Evolutionary conservation across 2,113 vertebrate species (phyloP).

Genomic region (Poecilia latipinna): DNA sequence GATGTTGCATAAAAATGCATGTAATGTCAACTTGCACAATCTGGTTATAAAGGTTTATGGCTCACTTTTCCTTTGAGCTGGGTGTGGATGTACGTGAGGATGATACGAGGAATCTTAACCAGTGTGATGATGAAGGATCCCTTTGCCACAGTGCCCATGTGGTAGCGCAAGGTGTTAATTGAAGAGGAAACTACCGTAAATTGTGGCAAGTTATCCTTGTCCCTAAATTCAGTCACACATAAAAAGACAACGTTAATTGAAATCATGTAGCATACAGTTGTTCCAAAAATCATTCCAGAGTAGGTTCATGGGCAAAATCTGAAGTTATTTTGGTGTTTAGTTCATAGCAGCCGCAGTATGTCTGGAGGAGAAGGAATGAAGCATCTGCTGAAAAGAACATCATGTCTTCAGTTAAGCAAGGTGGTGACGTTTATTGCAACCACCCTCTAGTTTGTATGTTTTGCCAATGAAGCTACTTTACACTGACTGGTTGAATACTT

Average conservation of each 20-base stretch:
- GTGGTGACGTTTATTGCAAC: not conserved
- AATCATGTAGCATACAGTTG: not conserved
- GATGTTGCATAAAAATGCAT: too few species aligned
- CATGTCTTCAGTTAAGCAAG: too few species aligned
- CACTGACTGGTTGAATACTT: not conserved
- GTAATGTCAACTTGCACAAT: not conserved
- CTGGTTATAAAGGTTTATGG: not conserved
- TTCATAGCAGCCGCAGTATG: too few species aligned
- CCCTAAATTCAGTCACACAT: slow-evolving; percentile 64
- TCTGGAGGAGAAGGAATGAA: too few species aligned
- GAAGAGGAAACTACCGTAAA: slow-evolving; percentile 91
- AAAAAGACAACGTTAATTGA: not conserved
- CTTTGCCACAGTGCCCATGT: slow-evolving; percentile 95
- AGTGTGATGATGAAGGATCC: slow-evolving; percentile 98
- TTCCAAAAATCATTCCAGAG: too few species aligned
- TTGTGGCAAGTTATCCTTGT: slow-evolving; percentile 89
- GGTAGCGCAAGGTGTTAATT: slow-evolving; percentile 89
- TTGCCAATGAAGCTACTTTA: not conserved
- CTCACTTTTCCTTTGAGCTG: slow-evolving; percentile 97
- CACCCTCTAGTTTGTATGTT: not conserved
- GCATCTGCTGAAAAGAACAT: too few species aligned
- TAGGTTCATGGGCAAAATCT: too few species aligned
- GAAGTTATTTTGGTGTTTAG: too few species aligned
- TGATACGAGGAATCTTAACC: slow-evolving; percentile 96
- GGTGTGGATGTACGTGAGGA: slow-evolving; percentile 94